phyloP scores from a whole-genome alignment of 2,888 invertebrate genomes.

The Heliothis peltigera region DNA sequence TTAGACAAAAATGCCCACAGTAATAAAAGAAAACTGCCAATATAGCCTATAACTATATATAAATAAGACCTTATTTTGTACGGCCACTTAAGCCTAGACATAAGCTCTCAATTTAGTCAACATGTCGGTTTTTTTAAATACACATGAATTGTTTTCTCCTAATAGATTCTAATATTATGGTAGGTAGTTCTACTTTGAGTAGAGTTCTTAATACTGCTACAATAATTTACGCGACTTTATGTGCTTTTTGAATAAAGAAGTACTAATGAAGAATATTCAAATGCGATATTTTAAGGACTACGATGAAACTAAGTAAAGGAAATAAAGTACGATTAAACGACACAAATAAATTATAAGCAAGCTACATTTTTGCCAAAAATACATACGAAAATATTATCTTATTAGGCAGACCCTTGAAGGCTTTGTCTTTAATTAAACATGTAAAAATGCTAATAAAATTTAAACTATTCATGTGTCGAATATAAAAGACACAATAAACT shows the following conservation, averaged over 20 bases:
- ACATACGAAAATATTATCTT: no score
- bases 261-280: no score
- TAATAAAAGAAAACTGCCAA: conserved; percentile 41
- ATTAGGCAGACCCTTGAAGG: conserved; percentile 46
- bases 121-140: conserved; percentile 54
- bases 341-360: no score
- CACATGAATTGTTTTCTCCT: conserved; percentile 54
- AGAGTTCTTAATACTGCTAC: conserved; percentile 56
- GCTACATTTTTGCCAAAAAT: no score
- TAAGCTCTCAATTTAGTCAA: conserved; percentile 71
- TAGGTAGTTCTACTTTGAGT: conserved; percentile 66
- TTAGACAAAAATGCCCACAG: conserved; percentile 25
- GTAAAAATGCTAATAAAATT: conserved; percentile 50
- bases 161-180: conserved; percentile 67
- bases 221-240: background rate
- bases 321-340: no score
- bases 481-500: conserved; percentile 29
- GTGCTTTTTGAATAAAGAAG: background rate
- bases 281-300: no score
- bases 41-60: conserved; percentile 32
- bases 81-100: conserved; percentile 45
- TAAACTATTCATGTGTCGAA: conserved; percentile 33
- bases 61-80: conserved; percentile 45
- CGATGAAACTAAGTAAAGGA: no score
- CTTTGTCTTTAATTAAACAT: conserved; percentile 2